Percentiles rank a stretch among this genome's conserved stretches.
phyloP scores from a whole-genome alignment of 2,888 invertebrate species.

The Drosophila monieri region DNA sequence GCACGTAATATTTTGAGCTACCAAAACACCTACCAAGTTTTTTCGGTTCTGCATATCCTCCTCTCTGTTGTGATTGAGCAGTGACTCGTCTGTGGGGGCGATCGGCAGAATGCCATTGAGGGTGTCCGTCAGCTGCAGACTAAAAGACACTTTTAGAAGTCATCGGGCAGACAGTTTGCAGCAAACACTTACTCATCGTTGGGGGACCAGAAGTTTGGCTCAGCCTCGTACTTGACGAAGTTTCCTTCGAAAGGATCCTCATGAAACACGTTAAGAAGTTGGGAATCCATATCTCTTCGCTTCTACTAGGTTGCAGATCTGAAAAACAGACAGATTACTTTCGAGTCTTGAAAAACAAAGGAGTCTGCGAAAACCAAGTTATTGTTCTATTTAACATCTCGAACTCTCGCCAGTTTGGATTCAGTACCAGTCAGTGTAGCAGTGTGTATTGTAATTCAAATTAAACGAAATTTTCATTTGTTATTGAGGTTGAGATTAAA shows the following conservation, averaged over 20 bases:
- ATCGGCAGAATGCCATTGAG: conserved; percentile 82
- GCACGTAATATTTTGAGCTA: neutral
- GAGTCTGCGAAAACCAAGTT: no score
- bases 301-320: neutral
- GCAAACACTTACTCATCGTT: conserved; percentile 80
- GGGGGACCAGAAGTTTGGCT: conserved; percentile 80
- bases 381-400: neutral
- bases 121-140: conserved; percentile 82
- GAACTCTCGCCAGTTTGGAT: neutral
- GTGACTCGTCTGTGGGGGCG: conserved; percentile 71
- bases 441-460: neutral
- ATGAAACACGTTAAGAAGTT: conserved; percentile 82
- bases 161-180: neutral
- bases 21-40: conserved; percentile 70
- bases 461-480: conserved; percentile 2
- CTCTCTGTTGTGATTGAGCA: conserved; percentile 64
- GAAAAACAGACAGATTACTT: neutral
- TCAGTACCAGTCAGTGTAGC: neutral
- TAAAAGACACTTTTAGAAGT: conserved; percentile 39
- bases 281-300: conserved; percentile 79
- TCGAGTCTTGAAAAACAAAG: neutral
- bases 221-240: conserved; percentile 78
- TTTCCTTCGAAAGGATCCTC: conserved; percentile 83
- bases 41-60: conserved; percentile 66
- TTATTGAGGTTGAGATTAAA: no score